phyloP scores from a whole-genome alignment of 2,113 vertebrate genomes.

The Catharus fuscescens region DNA sequence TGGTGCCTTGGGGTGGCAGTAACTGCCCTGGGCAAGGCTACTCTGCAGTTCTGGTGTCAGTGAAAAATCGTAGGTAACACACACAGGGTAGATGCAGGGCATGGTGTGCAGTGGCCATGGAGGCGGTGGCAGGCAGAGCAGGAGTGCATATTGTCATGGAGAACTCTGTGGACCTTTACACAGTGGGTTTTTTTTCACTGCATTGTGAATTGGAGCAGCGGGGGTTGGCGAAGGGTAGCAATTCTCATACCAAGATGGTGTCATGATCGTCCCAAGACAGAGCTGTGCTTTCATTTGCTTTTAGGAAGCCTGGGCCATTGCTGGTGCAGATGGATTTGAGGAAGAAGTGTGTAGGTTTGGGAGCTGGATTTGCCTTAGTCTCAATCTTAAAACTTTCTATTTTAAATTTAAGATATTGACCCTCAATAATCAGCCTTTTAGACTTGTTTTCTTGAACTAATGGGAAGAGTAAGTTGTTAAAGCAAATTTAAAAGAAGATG shows the following conservation, averaged over 20 bases:
- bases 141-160: neutral
- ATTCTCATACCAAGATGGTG: neutral
- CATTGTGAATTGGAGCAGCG: neutral
- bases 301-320: neutral
- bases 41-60: neutral
- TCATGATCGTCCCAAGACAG: neutral
- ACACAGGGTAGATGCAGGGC: neutral
- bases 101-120: accelerated
- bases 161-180: neutral
- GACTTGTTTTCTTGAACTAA: neutral
- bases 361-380: neutral
- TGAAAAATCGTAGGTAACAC: accelerated
- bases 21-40: neutral
- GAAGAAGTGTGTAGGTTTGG: neutral
- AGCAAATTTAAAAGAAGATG: neutral
- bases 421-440: neutral
- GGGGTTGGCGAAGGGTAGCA: too few species aligned
- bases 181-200: neutral
- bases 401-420: neutral
- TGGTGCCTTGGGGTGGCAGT: neutral
- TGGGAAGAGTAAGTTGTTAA: neutral
- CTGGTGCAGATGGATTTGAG: neutral
- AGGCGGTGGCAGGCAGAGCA: neutral
- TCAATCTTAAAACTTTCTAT: neutral
- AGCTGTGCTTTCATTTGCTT: neutral